Evolutionary conservation across 2,797 vertebrate genomes (phyloP), one percentile per base, ranked within the genome.

Genomic region (Diceros bicornis): DNA sequence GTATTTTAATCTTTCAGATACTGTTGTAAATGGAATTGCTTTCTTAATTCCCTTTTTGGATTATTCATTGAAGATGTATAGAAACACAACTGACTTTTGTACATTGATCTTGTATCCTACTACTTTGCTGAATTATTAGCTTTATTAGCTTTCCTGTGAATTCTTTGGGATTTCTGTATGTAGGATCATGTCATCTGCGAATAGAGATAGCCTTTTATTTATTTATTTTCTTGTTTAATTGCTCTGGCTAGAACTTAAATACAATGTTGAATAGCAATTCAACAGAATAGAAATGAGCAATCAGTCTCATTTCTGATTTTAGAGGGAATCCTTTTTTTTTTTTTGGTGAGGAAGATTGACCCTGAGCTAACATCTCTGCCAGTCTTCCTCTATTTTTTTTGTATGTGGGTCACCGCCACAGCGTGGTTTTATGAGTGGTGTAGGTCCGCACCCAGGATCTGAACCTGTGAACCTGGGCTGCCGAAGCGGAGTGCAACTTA

Each of bases 81-180:
- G 34, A 55, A 68, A 91, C 3, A 6, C 16, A 85, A 77, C 47
- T 68, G 34, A 44, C 44, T 77, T 85, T 85, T 68, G 4, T 68
- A 20, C 68, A 25, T 85, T 57, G 34, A 77, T 86, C 23, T 55
- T 77, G 11, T 47, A 11, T 47, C 47, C 47, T 47, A 47, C 29
- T 27, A 66, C 69, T 91, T 91, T 14, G 4, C 68, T 77, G 27
- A 44, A 66, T 64, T 75, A 29, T 41, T 82, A 64, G 57, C 41
- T 72, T 37, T 37, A 41, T 59, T 71, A 72, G 21, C 21, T 44
- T 89, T 64, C 47, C 59, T 82, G 77, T 94, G 57, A 47, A 74
- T 94, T 94, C 66, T 74, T 85, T 74, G 34, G 68, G 47, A 25
- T 82, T 94, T 89, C 16, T 34, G 32, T 69, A 34, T 72, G 44